Conservation (phyloP, 2,113 vertebrate species). For the sheep (Ovis aries) region ARS-UI_Ramb_v3.0 NC_056054.1:207026001-207026500, state of each 20-base stretch:
- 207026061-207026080: background rate
- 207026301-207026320: background rate
- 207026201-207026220: background rate
- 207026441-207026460: too few relatives aligned
- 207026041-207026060: background rate
- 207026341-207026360: background rate
- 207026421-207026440: background rate
- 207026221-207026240: slow-evolving; percentile 13
- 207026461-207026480: background rate
- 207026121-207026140: background rate
- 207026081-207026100: background rate
- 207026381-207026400: background rate
- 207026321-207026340: background rate
- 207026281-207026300: background rate
- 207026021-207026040: background rate
- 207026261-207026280: background rate
- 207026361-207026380: background rate
- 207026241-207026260: background rate
- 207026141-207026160: background rate
- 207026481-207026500: background rate
- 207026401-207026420: background rate
- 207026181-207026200: background rate
- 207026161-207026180: background rate
- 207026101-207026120: background rate
- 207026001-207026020: background rate